Conservation (phyloP, 2,113 vertebrate species). For the Notarius quadriscutis region DNA sequence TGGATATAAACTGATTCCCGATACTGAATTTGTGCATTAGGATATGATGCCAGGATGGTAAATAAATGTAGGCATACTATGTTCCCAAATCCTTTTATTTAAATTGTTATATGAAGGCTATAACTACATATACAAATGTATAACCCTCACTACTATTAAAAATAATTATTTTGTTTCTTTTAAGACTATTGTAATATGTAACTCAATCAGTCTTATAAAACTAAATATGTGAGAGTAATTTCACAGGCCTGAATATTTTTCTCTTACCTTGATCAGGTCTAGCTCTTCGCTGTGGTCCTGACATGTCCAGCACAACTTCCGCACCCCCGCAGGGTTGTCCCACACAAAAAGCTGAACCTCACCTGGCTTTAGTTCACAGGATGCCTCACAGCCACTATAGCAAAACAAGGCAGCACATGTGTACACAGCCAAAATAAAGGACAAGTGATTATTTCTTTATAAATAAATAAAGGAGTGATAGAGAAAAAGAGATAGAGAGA, state of each 20-base stretch:
- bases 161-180: neutral
- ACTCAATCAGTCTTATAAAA: neutral
- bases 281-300: constrained; percentile 78
- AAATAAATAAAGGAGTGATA: neutral
- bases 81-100: neutral
- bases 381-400: constrained; percentile 71
- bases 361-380: constrained; percentile 75
- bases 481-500: neutral
- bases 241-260: neutral
- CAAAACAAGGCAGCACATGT: constrained; percentile 15
- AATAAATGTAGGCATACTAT: neutral
- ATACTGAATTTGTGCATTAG: neutral
- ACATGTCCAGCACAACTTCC: constrained; percentile 81
- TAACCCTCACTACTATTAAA: neutral
- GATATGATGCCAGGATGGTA: neutral
- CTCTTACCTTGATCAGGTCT: constrained; percentile 82
- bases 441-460: neutral
- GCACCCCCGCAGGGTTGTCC: constrained; percentile 83
- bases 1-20: neutral
- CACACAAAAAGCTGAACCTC: constrained; percentile 85
- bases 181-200: neutral
- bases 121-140: neutral
- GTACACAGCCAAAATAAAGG: neutral
- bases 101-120: neutral
- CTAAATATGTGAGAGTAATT: too few species aligned